Conservation (phyloP, 1,140 invertebrate species). For the Carposina sasakii region DNA sequence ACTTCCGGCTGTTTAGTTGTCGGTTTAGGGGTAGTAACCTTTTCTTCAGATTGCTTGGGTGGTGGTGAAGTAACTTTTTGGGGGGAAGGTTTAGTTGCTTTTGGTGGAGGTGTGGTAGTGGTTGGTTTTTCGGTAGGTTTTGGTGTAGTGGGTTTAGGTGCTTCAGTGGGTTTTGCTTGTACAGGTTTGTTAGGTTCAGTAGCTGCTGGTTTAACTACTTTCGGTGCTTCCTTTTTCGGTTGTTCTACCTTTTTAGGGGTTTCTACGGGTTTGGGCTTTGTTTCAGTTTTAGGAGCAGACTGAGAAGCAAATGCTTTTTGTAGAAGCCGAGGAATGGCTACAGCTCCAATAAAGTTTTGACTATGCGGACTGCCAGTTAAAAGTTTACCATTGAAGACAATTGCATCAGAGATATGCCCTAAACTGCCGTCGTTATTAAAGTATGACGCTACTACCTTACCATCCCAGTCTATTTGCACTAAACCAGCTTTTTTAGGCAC, state of each 20-base stretch:
- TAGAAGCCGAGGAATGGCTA: conserved; percentile 67
- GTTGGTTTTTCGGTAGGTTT: conserved; percentile 13
- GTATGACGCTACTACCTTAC: conserved; percentile 77
- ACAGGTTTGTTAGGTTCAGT: conserved; percentile 15
- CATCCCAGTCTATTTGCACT: conserved; percentile 77
- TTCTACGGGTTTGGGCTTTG: conserved; percentile 14
- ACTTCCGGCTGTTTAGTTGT: conserved; percentile 10
- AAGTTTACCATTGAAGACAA: conserved; percentile 73
- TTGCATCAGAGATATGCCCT: conserved; percentile 74
- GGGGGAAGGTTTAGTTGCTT: conserved; percentile 20
- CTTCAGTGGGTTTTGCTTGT: conserved; percentile 22
- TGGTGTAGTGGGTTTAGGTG: conserved; percentile 15
- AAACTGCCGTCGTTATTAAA: conserved; percentile 72
- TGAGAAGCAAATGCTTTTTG: conserved; percentile 74
- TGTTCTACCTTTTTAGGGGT: conserved; percentile 1
- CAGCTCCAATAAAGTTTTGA: conserved; percentile 77
- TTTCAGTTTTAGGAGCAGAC: conserved; percentile 2
- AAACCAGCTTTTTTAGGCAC: conserved; percentile 60
- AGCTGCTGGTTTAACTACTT: conserved; percentile 23
- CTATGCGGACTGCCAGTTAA: conserved; percentile 77
- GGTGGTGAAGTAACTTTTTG: conserved; percentile 13
- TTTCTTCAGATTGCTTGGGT: not conserved
- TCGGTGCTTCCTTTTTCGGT: conserved; percentile 18
- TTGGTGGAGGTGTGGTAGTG: conserved; percentile 21
- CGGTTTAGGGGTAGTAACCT: conserved; percentile 10